Conservation (phyloP, 2,888 invertebrate species). For the Cristatella mucedo region DNA sequence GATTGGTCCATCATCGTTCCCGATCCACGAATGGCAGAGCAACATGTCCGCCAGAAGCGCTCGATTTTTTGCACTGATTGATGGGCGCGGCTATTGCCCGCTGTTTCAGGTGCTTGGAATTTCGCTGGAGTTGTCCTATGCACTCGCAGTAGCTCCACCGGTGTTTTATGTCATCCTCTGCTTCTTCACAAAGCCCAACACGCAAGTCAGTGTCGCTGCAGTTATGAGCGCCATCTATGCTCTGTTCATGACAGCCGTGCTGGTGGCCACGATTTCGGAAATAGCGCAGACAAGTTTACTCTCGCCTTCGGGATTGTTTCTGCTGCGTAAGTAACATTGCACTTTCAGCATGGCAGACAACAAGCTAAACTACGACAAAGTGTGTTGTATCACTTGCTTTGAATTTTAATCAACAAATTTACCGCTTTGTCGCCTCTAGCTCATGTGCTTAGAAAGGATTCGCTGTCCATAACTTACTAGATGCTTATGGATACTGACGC, state of each 20-base stretch:
- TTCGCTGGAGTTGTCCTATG: slow-evolving; percentile 73
- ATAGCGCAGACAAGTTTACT: slow-evolving; percentile 16
- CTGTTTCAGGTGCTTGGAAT: slow-evolving; percentile 45
- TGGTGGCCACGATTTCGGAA: slow-evolving; percentile 19
- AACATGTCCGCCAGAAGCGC: too few relatives aligned
- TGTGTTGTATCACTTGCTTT: too few relatives aligned
- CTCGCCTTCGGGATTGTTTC: slow-evolving; percentile 19
- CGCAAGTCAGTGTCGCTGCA: slow-evolving; percentile 50
- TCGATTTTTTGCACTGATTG: too few relatives aligned
- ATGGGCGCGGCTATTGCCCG: not conserved
- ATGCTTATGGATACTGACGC: too few relatives aligned
- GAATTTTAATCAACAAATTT: too few relatives aligned
- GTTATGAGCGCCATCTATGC: slow-evolving; percentile 19
- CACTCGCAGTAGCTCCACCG: slow-evolving; percentile 15
- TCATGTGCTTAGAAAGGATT: too few relatives aligned
- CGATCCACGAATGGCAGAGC: too few relatives aligned
- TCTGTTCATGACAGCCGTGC: slow-evolving; percentile 20
- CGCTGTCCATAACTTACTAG: too few relatives aligned
- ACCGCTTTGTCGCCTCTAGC: too few relatives aligned
- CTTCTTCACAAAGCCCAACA: slow-evolving; percentile 40
- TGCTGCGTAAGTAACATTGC: slow-evolving; percentile 12
- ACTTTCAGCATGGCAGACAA: too few relatives aligned
- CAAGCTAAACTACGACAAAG: too few relatives aligned
- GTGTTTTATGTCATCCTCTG: slow-evolving; percentile 17
- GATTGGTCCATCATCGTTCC: too few relatives aligned